A percentile compares a stretch with the other conserved stretches of the same genome.
phyloP scores from a whole-genome alignment of 2,888 invertebrate genomes.

The Brachyptera putata region DNA sequence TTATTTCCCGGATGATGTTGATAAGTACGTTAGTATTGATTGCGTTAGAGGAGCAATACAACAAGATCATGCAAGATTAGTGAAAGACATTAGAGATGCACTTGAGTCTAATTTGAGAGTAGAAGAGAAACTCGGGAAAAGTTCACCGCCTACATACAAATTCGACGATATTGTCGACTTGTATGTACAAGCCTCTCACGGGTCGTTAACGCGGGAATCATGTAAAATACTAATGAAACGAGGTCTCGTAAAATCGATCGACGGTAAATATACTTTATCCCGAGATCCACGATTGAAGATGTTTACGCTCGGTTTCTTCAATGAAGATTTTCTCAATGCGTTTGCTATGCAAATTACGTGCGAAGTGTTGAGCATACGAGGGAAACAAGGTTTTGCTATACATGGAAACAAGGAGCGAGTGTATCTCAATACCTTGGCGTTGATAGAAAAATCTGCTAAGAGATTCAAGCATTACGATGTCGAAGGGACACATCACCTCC shows the following conservation, averaged over 20 bases:
- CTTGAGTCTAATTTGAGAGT: constrained; percentile 47
- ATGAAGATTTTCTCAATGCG: constrained; percentile 53
- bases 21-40: constrained; percentile 50
- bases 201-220: constrained; percentile 53
- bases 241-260: constrained; percentile 51
- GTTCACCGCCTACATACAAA: constrained; percentile 60
- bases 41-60: constrained; percentile 29
- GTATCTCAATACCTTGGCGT: constrained; percentile 50
- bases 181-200: constrained; percentile 52
- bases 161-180: constrained; percentile 57
- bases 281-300: constrained; percentile 62
- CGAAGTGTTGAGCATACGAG: constrained; percentile 61
- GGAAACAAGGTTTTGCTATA: constrained; percentile 25
- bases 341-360: constrained; percentile 55
- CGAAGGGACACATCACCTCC: constrained; percentile 70
- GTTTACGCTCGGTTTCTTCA: constrained; percentile 48
- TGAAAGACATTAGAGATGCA: background rate
- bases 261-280: constrained; percentile 54
- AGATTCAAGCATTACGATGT: constrained; percentile 58
- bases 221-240: constrained; percentile 49
- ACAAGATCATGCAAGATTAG: no score
- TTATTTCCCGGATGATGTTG: constrained; percentile 57
- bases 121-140: constrained; percentile 42
- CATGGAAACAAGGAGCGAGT: constrained; percentile 17
- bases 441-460: constrained; percentile 51